A percentile compares a stretch with the other conserved stretches of the same genome.
Conservation (phyloP, 2,888 invertebrate species). For the Brachyptera putata region DNA sequence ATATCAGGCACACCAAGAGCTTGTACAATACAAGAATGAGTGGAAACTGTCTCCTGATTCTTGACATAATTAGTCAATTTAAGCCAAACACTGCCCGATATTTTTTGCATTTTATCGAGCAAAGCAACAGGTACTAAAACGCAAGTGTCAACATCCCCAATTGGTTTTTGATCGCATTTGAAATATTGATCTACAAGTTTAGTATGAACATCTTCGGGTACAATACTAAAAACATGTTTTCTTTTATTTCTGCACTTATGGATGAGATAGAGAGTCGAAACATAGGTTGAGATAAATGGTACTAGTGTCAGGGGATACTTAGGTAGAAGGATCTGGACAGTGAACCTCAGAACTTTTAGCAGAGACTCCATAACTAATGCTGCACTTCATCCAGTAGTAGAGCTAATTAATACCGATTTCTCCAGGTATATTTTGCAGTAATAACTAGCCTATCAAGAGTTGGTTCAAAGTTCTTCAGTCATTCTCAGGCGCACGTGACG, state of each 20-base stretch:
- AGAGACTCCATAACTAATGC: not conserved
- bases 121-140: no score
- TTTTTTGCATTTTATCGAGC: no score
- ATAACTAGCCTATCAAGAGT: no score
- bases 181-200: no score
- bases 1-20: not conserved
- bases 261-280: not conserved
- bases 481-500: no score
- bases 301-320: not conserved
- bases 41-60: not conserved
- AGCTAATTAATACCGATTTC: not conserved
- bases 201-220: not conserved
- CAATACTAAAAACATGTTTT: not conserved
- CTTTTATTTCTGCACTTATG: not conserved
- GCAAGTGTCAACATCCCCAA: no score
- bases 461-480: no score
- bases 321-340: not conserved
- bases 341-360: not conserved
- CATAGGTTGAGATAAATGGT: no score
- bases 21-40: not conserved
- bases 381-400: no score
- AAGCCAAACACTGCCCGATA: no score
- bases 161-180: no score
- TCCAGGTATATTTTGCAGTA: no score
- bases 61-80: slow-evolving; percentile 1